Percentiles rank a stretch among this genome's conserved stretches.
Conservation (phyloP, 2,888 invertebrate genomes). For the Nomada ferruginata region DNA sequence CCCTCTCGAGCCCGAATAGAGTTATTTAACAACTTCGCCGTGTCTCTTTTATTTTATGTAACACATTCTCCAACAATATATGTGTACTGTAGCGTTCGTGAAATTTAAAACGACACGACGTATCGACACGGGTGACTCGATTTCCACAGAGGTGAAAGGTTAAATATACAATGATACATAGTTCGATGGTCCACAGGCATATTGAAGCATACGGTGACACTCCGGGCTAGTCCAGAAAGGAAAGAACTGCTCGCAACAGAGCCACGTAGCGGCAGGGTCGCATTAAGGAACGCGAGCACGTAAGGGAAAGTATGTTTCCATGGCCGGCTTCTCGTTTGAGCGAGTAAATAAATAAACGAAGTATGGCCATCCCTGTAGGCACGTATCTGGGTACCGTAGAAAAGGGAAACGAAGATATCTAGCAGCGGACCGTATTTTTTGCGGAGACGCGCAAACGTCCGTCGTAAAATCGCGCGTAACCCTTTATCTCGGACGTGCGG, state of each 20-base stretch:
- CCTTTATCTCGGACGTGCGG: constrained; percentile 52
- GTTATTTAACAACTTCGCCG: constrained; percentile 21
- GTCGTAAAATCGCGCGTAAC: constrained; percentile 60
- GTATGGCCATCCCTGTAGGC: constrained; percentile 69
- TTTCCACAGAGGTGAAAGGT: not conserved
- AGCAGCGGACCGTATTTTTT: constrained; percentile 16
- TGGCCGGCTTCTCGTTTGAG: constrained; percentile 47
- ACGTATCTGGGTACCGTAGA: constrained; percentile 27
- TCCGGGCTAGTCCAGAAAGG: not conserved
- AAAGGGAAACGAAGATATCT: not conserved
- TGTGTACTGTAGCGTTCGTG: not conserved
- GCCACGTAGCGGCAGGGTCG: constrained; percentile 38
- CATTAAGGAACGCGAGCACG: constrained; percentile 79
- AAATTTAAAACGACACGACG: not conserved
- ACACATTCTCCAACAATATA: not conserved
- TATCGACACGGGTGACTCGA: no score
- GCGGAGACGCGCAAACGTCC: constrained; percentile 1
- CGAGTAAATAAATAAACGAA: constrained; percentile 79
- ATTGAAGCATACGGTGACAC: no score
- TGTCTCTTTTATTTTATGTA: constrained; percentile 13
- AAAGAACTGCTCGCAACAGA: not conserved
- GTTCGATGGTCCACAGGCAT: not conserved
- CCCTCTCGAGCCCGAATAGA: constrained; percentile 10
- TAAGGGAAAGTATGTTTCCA: constrained; percentile 72
- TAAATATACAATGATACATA: constrained; percentile 9